A percentile compares a stretch with the other conserved stretches of the same genome.
Evolutionary conservation across 2,113 vertebrate species (phyloP).

Genomic region (Nanorana parkeri): DNA sequence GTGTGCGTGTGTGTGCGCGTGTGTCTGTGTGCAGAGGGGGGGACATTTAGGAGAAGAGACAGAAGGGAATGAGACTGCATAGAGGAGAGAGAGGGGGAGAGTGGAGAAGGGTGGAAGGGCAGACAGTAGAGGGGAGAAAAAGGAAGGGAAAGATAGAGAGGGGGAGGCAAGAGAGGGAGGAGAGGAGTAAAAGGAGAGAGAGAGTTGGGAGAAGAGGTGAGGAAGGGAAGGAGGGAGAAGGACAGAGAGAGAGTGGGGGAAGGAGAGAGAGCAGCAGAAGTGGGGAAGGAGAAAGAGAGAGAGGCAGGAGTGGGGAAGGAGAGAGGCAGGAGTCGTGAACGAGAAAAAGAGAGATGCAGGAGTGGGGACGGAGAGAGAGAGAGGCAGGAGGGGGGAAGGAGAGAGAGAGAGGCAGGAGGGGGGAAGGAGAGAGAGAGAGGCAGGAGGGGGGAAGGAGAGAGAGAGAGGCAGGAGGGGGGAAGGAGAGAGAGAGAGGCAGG

Average conservation of each 20-base stretch:
- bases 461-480: not conserved
- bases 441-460: not conserved
- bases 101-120: not conserved
- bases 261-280: constrained; percentile 2
- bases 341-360: not conserved
- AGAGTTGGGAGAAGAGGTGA: not conserved
- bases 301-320: not conserved
- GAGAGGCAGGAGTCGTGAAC: not conserved
- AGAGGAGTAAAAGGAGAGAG: not conserved
- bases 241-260: not conserved
- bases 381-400: not conserved
- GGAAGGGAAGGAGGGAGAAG: not conserved
- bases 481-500: too few relatives aligned
- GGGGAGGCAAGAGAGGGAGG: not conserved
- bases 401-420: not conserved
- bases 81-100: not conserved
- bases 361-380: constrained; percentile 18
- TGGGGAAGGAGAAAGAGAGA: not conserved
- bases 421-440: not conserved
- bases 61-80: too few relatives aligned
- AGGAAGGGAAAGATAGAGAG: not conserved
- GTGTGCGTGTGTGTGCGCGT: not conserved
- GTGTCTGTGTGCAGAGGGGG: too few relatives aligned
- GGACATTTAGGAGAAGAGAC: too few relatives aligned
- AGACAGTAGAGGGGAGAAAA: not conserved